Base-by-base conservation (phyloP, 2,888 invertebrate genomes). In the Zonitis immaculata region DNA sequence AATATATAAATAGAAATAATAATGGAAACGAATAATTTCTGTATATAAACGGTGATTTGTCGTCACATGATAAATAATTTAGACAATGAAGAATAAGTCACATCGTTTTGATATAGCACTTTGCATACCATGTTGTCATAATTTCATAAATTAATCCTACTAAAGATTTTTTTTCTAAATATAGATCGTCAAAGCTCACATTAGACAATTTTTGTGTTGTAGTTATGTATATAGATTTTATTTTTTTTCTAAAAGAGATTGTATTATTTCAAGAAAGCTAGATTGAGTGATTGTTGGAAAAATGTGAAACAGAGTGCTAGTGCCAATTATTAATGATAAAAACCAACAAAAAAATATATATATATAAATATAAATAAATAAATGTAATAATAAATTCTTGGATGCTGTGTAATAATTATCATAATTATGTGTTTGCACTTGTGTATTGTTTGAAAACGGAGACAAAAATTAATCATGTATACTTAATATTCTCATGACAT, bases 391-490 rank as follows among this genome's bases (percentile, higher is more conserved):
- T 39, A 39, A 71, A 66, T 72, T 69, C 67, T 70, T 68, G 75
- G 73, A 75, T 72, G 75, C 73, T 74, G 72, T 73, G 73, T 82
- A 82, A 79, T 81, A 61, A 66, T 61, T 80, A 80, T 59, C 60
- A 80, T 80, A 71, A 39, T 69, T 74, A 71, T 73, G 73, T 74
- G 74, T 75, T 74, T 74, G 75, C 75, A 75, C 75, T 73, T 72
- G 73, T 73, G 71, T 69, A 73, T 73, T 71, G 66, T 71, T 73
- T 72, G 63, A 22, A 59, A 62, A 66, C 39, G 11, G 20, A 39
- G 20, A 18, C 4, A 39, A 20, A 20, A 39, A 39, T 16, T 20
- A 39, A 20, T 18, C 61, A 68, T 68, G 69, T 70, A 70, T 70
- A 72, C 68, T 69, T 71, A 66, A 64, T 65, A 66, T 70, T 70